Evolutionary conservation across 1,140 invertebrate genomes (phyloP), one percentile per base, ranked within the genome.

Genomic region (Drosophila prosaltans): DNA sequence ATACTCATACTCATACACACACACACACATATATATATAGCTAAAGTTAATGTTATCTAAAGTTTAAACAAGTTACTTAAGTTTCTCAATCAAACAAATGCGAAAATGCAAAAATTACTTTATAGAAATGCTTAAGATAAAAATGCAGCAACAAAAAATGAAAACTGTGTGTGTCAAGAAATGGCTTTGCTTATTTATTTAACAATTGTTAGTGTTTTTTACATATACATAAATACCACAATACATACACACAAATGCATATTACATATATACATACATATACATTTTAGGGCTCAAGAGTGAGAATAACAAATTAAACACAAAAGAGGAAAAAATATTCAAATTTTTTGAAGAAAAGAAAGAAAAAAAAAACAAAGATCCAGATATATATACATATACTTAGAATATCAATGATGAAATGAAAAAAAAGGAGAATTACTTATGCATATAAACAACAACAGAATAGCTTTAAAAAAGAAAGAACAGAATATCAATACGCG

Each of bases 241-340:
- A 81, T 72, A 72, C 69, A 75, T 66, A 78, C 54, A 64, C 77
- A 68, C 65, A 81, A 54, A 78, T 51, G 73, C 65, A 59, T 65
- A 81, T 36, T 62, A 81, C 32, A 36, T 36, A 36, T 30, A 30
- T 30, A 30, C 65, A 72, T 45, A 65, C 65, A 76, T 55, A 62
- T 77, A 60, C 72, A 88, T 89, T 84, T 86, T 86, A 83, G 81
- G 76, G 83, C 80, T 88, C 80, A 88, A 84, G 83, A 88, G 83
- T 88, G 83, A 88, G 83, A 88, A 83, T 88, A 74, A 74, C 65
- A 57, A 65, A 65, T 55, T 16, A 16, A 67, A 74, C 64, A 74
- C 59, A 75, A 41, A 55, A 32, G 16, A 30, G 28, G 4, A 72
- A 66, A 55, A 70, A 57, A 83, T 72, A 76, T 70, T 69, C 43